These are phyloP conservation scores for Prolemur simus DNA, from an alignment of 2,113 vertebrate genomes.

Conservation along the genomic window DNA sequence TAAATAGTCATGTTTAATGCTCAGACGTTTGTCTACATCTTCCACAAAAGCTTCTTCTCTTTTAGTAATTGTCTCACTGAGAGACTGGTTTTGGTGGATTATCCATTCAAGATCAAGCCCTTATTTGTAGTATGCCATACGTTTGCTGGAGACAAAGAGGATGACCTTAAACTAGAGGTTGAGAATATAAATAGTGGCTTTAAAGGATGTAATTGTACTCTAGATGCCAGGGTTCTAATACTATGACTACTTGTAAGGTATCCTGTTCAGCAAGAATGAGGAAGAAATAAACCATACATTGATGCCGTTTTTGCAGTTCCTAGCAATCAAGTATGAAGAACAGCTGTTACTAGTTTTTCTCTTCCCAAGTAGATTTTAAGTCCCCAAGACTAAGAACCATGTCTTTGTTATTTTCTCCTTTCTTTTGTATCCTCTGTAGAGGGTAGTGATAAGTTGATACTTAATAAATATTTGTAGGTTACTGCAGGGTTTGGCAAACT, in stretches of 20 bases:
- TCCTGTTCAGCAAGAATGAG: neutral
- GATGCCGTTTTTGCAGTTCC: neutral
- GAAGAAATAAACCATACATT: neutral
- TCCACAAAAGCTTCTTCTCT: neutral
- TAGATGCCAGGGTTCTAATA: neutral
- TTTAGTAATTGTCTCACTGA: neutral
- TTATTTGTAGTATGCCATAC: neutral
- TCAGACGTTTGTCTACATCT: neutral
- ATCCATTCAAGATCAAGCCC: neutral
- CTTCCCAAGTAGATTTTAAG: neutral
- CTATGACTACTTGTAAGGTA: neutral
- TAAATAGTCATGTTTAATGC: neutral
- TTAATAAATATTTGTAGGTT: neutral
- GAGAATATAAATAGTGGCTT: neutral
- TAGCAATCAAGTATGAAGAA: neutral
- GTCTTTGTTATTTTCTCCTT: neutral
- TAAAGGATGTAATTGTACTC: neutral
- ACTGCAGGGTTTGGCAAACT: neutral
- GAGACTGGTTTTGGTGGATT: neutral
- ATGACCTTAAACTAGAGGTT: neutral
- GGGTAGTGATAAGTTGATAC: neutral
- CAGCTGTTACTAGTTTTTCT: neutral
- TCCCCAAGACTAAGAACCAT: neutral
- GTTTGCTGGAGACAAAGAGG: neutral
- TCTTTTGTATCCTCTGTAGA: neutral